Base-by-base conservation (phyloP, 2,888 invertebrate genomes). In the Rhingia campestris region DNA sequence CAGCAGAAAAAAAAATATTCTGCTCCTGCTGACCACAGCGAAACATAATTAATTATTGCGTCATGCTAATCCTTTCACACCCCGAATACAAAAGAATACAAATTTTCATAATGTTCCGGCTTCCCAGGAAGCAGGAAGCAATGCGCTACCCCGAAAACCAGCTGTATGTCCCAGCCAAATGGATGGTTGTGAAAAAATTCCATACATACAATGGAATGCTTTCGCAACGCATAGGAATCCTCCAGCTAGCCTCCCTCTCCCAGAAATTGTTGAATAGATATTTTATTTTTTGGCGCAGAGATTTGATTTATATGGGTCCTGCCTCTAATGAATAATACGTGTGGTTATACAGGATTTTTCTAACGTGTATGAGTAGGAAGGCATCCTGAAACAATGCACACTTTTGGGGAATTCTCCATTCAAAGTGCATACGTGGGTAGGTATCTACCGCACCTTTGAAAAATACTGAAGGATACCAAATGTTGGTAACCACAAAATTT, bases 11-110 rank as follows among this genome's bases (percentile, higher is more conserved):
- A n/a, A n/a, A 9, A 51, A 2, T 22, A 22, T 22, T 22, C 22
- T 22, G 2, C 22, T 75, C 47, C 54, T 37, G 70, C 76, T 81
- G 70, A 81, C 75, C 69, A 53, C 45, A 35, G 76, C 70, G 61
- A 76, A 81, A 81, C 70, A 81, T 81, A 81, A 81, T 81, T 81
- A 81, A 76, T 81, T 58, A 72, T 76, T 72, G 76, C 76, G 81
- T 76, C 70, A 59, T 59, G 76, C 76, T 81, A 76, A 76, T 76
- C 76, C 76, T 59, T 81, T 61, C 73, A 66, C 79, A 73, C 73
- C 45, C 43, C 22, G 37, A 61, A 61, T 70, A 81, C 76, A 81
- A 81, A 76, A 72, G 70, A 81, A 61, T 75, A 69, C 76, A 81
- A 22, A 49, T n/a, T 64, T 81, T 76, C 64, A 54, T 81, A 81